Conservation (phyloP, 2,113 vertebrate genomes). For the Agapornis roseicollis region DNA sequence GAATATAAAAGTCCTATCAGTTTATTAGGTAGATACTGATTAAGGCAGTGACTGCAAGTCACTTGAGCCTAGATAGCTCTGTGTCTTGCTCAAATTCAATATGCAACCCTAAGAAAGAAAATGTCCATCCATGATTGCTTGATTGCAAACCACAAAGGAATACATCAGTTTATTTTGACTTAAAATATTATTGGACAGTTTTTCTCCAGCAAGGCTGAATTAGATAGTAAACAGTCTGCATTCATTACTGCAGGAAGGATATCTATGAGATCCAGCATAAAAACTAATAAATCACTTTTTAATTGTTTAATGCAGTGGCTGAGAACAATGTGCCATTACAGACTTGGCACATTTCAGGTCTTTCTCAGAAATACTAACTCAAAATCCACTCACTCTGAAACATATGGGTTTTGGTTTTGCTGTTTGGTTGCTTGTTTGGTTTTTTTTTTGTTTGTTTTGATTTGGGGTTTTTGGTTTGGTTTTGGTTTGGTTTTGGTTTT, state of each 20-base stretch:
- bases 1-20: not conserved
- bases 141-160: conserved; percentile 22
- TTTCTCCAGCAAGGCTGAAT: conserved; percentile 13
- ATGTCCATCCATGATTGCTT: not conserved
- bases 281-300: conserved; percentile 57
- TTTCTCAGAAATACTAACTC: conserved; percentile 55
- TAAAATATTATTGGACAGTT: conserved; percentile 14
- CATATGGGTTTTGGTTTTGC: not conserved
- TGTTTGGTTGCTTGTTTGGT: not conserved
- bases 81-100: conserved; percentile 13
- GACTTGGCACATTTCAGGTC: conserved; percentile 5
- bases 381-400: not conserved
- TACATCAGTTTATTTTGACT: conserved; percentile 1
- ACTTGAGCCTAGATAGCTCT: not conserved
- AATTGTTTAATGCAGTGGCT: conserved; percentile 49
- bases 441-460: too few relatives aligned
- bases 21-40: not conserved
- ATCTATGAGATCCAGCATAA: conserved; percentile 48
- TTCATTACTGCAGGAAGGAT: not conserved
- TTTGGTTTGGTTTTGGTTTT: not conserved
- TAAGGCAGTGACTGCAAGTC: not conserved
- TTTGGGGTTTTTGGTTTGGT: too few relatives aligned
- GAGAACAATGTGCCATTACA: conserved; percentile 22
- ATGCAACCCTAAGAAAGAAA: not conserved
- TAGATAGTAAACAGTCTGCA: conserved; percentile 37